Evolutionary conservation across 2,888 invertebrate genomes (phyloP), one percentile per base, ranked within the genome.

Genomic region (Eupithecia vulgata): DNA sequence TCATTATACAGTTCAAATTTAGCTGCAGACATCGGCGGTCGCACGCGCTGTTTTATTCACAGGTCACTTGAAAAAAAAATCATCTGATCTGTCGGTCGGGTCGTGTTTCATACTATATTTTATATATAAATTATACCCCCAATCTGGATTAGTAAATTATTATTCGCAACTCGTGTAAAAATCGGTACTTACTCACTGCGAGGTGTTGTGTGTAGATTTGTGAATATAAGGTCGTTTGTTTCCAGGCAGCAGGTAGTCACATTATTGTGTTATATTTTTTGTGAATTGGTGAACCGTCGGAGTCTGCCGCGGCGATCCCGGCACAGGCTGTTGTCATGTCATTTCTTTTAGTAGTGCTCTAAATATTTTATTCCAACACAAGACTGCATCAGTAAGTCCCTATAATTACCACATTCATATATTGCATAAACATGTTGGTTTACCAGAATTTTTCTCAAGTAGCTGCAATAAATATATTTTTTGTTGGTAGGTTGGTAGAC

Each of bases 241-340:
- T 68, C n/a, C 25, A 72, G 61, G 71, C 69, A 74, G 68, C 76
- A 78, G 78, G 79, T 78, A 77, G 76, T 66, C 35, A 17, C 35
- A 45, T 59, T 62, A 57, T 75, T 74, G 70, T 71, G 71, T 65
- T 37, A 65, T 57, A 66, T 52, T 62, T 74, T 76, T 71, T 72
- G 72, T 69, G 67, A 71, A 57, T 70, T 73, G 66, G 70, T 70
- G 30, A 71, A 30, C 40, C 21, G 65, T 64, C 21, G 34, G 17
- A 34, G 37, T 64, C 35, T 12, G 65, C 40, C 1, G 37, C 40
- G 25, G 65, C 21, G 65, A 8, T 40, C 25, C 65, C 67, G 69
- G 73, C 65, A 8, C 72, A 72, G 40, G 40, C 72, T 73, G 76
- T 71, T 75, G 77, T 71, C 68, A 74, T 76, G 74, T 34, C 73